A percentile compares a stretch with the other conserved stretches of the same genome.
These are phyloP conservation scores for Melanostigma gelatinosum DNA, from an alignment of 2,113 vertebrate species.

Conservation along the genomic window DNA sequence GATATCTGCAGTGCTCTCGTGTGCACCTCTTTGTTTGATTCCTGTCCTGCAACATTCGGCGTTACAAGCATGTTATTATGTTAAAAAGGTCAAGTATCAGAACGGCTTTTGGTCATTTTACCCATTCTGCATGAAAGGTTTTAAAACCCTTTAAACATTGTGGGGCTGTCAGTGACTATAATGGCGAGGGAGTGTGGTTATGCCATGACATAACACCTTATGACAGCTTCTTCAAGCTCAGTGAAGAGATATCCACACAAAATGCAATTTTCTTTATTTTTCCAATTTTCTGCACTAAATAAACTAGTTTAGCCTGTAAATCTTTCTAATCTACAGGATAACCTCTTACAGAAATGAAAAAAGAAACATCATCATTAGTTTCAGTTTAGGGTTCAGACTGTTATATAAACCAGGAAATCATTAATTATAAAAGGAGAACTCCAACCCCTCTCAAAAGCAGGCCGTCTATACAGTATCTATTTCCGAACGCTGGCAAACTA, in stretches of 20 bases:
- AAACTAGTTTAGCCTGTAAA: neutral
- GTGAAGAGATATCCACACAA: neutral
- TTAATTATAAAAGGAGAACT: neutral
- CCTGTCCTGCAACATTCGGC: constrained; percentile 42
- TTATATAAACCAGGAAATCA: neutral
- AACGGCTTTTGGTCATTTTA: constrained; percentile 48
- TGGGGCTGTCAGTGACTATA: constrained; percentile 12
- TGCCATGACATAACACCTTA: constrained; percentile 7
- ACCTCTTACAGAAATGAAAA: neutral
- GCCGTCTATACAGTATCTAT: neutral
- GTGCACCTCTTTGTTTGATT: constrained; percentile 30
- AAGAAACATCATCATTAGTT: neutral
- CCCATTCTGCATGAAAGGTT: constrained; percentile 45
- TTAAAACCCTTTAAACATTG: constrained; percentile 25
- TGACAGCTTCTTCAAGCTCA: constrained; percentile 26
- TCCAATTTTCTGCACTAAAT: neutral
- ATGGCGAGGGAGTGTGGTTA: constrained; percentile 11
- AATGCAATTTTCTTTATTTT: neutral
- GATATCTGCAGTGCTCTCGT: constrained; percentile 39
- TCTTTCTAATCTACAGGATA: neutral
- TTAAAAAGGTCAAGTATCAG: constrained; percentile 64
- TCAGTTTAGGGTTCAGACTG: neutral
- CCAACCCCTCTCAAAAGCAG: neutral
- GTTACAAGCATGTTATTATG: constrained; percentile 31
- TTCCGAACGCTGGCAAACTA: neutral